Evolutionary conservation across 2,888 invertebrate genomes (phyloP), one percentile per base, ranked within the genome.

Genomic region (Dryococelus australis): DNA sequence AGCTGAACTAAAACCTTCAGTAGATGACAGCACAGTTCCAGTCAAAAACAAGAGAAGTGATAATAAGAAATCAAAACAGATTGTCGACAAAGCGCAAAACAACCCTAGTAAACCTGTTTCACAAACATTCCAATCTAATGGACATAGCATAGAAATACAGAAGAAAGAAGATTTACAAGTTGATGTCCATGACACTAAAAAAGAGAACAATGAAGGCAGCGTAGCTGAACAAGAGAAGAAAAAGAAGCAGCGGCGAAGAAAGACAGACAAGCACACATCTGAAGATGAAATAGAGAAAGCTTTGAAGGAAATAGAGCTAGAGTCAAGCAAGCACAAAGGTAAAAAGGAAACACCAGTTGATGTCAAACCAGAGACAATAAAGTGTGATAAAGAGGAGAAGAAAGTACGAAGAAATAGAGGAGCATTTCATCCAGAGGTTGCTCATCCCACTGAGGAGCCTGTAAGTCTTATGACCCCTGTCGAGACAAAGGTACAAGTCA

Each of bases 201-300:
- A 83, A 83, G 83, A 83, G 20, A 83, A 83, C 43, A 83, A 0
- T 83, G 83, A 83, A 35, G 43, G 20, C 27, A n/a, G n/a, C 28
- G n/a, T 90, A 84, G 65, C 81, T 16, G 86, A 87, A n/a, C 86
- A 88, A 88, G 85, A 87, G n/a, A 89, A 87, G 35, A 87, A 87
- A n/a, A 87, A 27, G 28, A 88, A 87, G 28, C 43, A 78, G 24
- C 35, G 65, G 86, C 86, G 86, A 83, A 86, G 86, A 24, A 83
- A 85, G 51, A 3, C 27, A 43, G 84, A 81, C 78, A 87, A 87
- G 47, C 24, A 65, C 16, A 26, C 24, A 13, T 53, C 27, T 26
- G 92, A 91, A 84, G 93, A 93, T 88, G 93, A 93, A 89, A 93
- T 93, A 86, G 93, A 93, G 87, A 92, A 92, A 89, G 93, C 93